Conservation (phyloP, 2,113 vertebrate genomes). For the Alaudala cheleensis region DNA sequence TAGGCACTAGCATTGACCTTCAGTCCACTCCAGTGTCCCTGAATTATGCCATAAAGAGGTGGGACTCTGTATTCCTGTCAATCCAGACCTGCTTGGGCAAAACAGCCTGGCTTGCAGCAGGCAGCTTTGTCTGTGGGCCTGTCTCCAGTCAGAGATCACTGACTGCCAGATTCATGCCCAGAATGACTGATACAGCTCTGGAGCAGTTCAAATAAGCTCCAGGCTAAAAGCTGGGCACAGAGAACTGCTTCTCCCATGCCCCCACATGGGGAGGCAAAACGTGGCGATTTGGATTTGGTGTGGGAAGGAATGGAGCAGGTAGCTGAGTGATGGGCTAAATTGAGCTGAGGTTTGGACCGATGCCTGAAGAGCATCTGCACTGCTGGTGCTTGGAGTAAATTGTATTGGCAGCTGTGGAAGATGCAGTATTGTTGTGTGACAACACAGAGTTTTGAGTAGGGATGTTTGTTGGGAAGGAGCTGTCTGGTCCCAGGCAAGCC, state of each 20-base stretch:
- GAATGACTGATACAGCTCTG: neutral
- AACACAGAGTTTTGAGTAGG: neutral
- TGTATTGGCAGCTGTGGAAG: neutral
- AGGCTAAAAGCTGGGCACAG: neutral
- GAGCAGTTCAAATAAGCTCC: neutral
- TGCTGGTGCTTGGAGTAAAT: neutral
- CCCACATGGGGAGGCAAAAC: neutral
- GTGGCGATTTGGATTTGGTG: neutral
- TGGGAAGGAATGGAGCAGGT: neutral
- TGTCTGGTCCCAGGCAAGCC: neutral
- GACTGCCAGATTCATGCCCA: fast-evolving
- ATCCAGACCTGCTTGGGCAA: neutral
- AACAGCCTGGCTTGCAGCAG: neutral
- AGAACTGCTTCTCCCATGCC: neutral
- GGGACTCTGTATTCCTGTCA: neutral
- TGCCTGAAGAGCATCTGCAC: neutral
- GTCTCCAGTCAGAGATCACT: neutral
- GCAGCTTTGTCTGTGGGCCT: neutral
- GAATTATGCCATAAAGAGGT: neutral
- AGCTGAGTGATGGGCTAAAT: neutral
- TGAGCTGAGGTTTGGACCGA: fast-evolving
- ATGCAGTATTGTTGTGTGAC: neutral
- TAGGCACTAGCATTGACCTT: neutral
- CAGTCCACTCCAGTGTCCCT: fast-evolving
- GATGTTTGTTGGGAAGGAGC: neutral